Conservation (phyloP, 1,140 invertebrate genomes). For the Bilobella aurantiaca region DNA sequence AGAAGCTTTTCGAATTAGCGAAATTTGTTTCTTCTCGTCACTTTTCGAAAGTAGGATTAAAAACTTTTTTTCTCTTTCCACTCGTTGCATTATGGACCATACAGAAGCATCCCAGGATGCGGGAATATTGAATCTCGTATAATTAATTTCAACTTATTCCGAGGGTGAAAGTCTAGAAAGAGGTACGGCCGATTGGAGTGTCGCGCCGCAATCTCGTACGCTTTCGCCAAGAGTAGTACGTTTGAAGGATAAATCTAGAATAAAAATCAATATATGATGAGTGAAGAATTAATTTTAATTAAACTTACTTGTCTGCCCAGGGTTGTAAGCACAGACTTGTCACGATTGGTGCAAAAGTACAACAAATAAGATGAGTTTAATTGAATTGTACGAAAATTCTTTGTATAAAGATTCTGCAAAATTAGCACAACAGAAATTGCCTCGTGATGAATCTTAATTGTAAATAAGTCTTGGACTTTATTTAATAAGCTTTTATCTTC, state of each 20-base stretch:
- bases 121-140: neutral
- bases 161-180: neutral
- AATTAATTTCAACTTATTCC: neutral
- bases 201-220: neutral
- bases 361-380: neutral
- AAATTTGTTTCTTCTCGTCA: neutral
- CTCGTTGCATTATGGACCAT: neutral
- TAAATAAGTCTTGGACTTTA: neutral
- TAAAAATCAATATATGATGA: neutral
- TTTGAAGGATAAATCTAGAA: neutral
- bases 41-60: neutral
- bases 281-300: neutral
- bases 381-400: neutral
- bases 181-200: neutral
- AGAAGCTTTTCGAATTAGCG: neutral
- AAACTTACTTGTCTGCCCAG: neutral
- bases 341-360: neutral
- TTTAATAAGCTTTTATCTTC: neutral
- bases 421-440: neutral
- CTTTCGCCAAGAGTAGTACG: neutral
- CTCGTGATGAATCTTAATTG: neutral
- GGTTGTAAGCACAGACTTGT: neutral
- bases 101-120: neutral
- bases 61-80: neutral
- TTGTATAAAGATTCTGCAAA: neutral